Evolutionary conservation across 2,888 invertebrate species (phyloP), one percentile per base, ranked within the genome.

Genomic region (Volucella zonaria): DNA sequence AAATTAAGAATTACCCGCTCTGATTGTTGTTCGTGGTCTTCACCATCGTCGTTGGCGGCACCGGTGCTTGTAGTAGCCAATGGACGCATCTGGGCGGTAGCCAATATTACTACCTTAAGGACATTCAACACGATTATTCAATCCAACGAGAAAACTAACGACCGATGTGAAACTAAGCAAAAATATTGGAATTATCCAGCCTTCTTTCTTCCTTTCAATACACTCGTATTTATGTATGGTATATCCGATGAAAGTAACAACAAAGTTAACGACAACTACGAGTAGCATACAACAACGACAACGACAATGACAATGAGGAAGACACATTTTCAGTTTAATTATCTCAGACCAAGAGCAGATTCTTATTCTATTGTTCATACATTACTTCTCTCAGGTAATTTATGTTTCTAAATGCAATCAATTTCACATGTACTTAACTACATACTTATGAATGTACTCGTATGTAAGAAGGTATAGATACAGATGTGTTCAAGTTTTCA

Each of bases 1-100:
- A 85, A 85, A 80, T 85, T 85, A 81, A 85, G 81, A 81, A 85
- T 77, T 81, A 68, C 81, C 67, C 85, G 76, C 80, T 85, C 76
- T 81, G 85, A 77, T 77, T 85, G 85, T 81, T 73, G 71, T 81
- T 85, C 80, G 83, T 83, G 79, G 54, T 43, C 47, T 51, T n/a
- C 14, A 43, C 4, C 11, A 15, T 10, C 42, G 59, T n/a, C 18
- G 49, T 23, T 42, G 23, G 47, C 15, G n/a, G 2, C 18, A 42
- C 2, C 42, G 11, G 43, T 49, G 54, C 15, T 42, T 38, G 51
- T 38, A 45, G 54, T 56, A 54, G 61, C n/a, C 56, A 64, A 54
- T 45, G 38, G 49, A 31, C 54, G 79, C 81, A 85, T 85, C 80
- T 85, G 81, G 83, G 83, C 79, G 83, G 80, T 85, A 66, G 68